Evolutionary conservation across 2,113 vertebrate species (phyloP), one percentile per base, ranked within the genome.

Genomic region (Megaceryle maxima): DNA sequence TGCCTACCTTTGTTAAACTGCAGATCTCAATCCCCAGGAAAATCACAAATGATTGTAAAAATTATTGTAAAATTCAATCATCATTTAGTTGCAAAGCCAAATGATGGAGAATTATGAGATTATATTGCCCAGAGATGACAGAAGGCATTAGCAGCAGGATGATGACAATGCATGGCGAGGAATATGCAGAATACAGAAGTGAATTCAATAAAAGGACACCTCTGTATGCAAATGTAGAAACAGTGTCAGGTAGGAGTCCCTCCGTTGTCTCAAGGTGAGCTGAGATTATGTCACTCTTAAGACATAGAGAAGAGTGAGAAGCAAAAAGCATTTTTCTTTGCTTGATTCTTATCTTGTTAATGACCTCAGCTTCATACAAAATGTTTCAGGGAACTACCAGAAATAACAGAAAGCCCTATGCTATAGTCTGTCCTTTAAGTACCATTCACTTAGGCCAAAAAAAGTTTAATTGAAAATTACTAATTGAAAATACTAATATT

Each of bases 211-310:
- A 59, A 75, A 68, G 18, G 13, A 55, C 2, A 3, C 13, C 2
- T 39, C 6, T 7, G 11, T 31, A 25, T 20, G 21, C 9, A 83
- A 83, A 90, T 72, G 9, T 5, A n/a, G 20, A 68, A 44, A 39
- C 6, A 51, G 3, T 3, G 2, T 4, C 21, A 4, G 16, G 18
- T 66, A 26, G 19, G 68, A 69, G 20, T 15, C 5, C 9, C 17
- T 76, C 9, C 1, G 6, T 63, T 62, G 1, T 50, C 2, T 6
- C 4, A 21, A 31, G 20, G 2, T 88, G 35, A 56, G 3, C 1
- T 79, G 68, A 39, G 44, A 62, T 66, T 90, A 39, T 46, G 41
- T n/a, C 35, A 57, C 24, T 86, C 9, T 9, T 17, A 73, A 80
- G 33, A 73, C 15, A 73, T 0, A 35, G 15, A 80, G 19, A 91